Evolutionary conservation across 2,797 vertebrate species (phyloP), one percentile per base, ranked within the genome.

Genomic region (Eremophila alpestris): DNA sequence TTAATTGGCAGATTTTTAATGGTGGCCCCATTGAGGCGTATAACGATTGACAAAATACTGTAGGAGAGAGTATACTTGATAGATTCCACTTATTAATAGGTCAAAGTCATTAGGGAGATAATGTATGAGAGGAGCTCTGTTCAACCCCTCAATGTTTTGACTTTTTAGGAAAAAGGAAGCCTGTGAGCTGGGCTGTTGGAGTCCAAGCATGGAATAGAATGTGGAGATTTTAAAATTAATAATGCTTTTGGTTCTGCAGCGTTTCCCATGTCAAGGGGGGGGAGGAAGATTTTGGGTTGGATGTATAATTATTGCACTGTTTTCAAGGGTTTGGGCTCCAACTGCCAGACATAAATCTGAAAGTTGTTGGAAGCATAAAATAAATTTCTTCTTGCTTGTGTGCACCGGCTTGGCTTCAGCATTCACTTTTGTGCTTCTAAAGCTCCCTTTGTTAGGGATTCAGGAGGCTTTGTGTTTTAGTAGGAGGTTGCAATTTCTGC

Each of bases 1-100:
- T 93, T 96, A 96, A 96, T 94, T 94, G 95, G 76, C 94, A 96
- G 91, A 79, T 95, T 94, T 95, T 95, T 96, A 96, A 95, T 94
- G 93, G 89, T 95, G 87, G 86, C 81, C 91, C 93, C 93, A 89
- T 81, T 90, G 95, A 96, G 95, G 94, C 85, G 18, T 96, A 77
- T 94, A 93, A 93, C 86, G 9, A 95, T 96, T 97, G 93, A 94
- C 95, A 96, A 94, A 95, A 94, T 96, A 95, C 95, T 82, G 77
- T 83, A 83, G 83, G 82, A 95, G 92, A 86, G 73, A 91, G 70
- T 83, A 76, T 93, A 89, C 90, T 94, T 97, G 93, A 97, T 96
- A 95, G 95, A 96, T 96, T 95, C 93, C 83, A 79, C 87, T 96
- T 96, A 96, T 88, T 97, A 96, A 86, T 95, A 95, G 89, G 94